Evolutionary conservation across 2,113 vertebrate species (phyloP).

Genomic region (Psittacula cyanocephala): DNA sequence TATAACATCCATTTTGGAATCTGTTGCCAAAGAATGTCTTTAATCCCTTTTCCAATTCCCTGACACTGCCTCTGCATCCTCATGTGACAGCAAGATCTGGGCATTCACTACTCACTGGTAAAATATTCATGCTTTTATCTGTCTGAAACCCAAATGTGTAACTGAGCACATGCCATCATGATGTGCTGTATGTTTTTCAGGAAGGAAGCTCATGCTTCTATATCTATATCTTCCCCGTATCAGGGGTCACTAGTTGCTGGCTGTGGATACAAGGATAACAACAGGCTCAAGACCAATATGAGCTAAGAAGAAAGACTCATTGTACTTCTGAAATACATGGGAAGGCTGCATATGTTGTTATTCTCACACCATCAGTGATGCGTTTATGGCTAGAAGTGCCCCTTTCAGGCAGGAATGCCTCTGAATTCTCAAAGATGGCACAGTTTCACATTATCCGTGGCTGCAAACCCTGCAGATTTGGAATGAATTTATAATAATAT

Average conservation of each 20-base stretch:
- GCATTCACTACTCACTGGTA: background rate
- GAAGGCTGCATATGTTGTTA: background rate
- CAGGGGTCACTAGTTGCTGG: background rate
- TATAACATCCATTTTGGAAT: background rate
- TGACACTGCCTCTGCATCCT: background rate
- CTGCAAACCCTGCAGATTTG: background rate
- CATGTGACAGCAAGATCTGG: background rate
- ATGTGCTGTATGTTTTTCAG: background rate
- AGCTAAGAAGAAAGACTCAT: background rate
- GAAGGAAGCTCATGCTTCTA: background rate
- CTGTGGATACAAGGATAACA: background rate
- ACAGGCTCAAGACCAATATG: background rate
- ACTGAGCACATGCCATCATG: background rate
- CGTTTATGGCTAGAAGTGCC: background rate
- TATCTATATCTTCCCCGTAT: too few species aligned
- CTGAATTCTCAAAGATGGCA: background rate
- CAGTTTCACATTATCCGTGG: background rate
- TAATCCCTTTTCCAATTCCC: background rate
- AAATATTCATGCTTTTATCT: background rate
- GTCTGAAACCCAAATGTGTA: background rate
- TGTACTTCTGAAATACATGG: rapidly evolving
- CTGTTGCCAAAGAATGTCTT: background rate
- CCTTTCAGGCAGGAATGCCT: background rate
- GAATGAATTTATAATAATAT: background rate
- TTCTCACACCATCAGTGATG: background rate